Conservation (phyloP, 2,797 vertebrate species). For the Selene dorsalis region DNA sequence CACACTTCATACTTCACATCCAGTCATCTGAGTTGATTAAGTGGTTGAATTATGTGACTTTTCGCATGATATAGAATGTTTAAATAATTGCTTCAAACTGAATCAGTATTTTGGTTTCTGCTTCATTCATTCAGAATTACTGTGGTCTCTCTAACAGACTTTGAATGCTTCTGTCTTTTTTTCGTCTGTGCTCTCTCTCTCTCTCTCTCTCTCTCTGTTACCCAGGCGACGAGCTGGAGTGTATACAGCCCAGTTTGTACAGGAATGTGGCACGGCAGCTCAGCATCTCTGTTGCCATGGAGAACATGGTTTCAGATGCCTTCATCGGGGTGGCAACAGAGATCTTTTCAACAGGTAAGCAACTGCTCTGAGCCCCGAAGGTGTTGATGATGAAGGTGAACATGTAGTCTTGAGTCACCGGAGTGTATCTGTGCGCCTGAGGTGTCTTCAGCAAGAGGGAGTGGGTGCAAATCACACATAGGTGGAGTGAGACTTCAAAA, state of each 20-base stretch:
- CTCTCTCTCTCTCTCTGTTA: constrained; percentile 57
- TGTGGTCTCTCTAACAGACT: constrained; percentile 6
- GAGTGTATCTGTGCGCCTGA: no score
- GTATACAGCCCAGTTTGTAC: constrained; percentile 92
- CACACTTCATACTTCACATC: neutral
- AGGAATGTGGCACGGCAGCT: constrained; percentile 93
- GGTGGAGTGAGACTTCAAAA: constrained; percentile 51
- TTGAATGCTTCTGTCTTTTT: neutral
- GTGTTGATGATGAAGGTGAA: constrained; percentile 14
- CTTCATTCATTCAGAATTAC: constrained; percentile 6
- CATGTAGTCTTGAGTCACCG: neutral
- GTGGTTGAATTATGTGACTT: neutral
- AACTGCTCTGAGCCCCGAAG: constrained; percentile 1
- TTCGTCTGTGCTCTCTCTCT: constrained; percentile 20
- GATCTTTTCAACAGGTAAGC: constrained; percentile 93
- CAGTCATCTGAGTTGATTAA: neutral
- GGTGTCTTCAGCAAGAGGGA: constrained; percentile 29
- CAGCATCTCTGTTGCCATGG: constrained; percentile 92
- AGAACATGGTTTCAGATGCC: constrained; percentile 92
- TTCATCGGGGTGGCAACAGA: constrained; percentile 93
- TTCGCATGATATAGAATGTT: neutral
- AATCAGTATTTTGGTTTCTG: neutral
- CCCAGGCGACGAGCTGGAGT: constrained; percentile 94
- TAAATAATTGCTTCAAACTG: neutral
- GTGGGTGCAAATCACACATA: constrained; percentile 39